These are phyloP conservation scores for Anadara kagoshimensis DNA, from an alignment of 1,140 invertebrate species.

Conservation along the genomic window DNA sequence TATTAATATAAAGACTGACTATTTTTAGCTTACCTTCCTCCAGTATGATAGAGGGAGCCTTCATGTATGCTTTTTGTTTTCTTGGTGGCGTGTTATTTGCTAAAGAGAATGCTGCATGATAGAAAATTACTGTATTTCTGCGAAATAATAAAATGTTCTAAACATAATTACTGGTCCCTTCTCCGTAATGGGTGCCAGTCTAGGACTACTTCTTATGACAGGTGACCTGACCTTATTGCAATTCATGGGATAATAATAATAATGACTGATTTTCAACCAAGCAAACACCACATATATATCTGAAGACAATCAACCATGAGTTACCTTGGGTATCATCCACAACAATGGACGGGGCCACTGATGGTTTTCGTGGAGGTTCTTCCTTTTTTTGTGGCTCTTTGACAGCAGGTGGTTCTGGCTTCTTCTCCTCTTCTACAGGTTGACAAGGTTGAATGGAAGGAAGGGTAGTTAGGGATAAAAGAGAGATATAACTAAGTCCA, in stretches of 20 bases:
- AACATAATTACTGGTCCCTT: no score
- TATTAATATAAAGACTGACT: not conserved
- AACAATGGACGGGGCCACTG: constrained; percentile 48
- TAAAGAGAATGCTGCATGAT: no score
- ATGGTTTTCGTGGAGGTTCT: constrained; percentile 30
- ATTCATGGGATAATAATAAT: no score
- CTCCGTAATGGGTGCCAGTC: no score
- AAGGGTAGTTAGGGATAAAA: no score
- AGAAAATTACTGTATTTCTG: no score
- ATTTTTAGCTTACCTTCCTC: constrained; percentile 62
- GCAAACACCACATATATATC: no score
- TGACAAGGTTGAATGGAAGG: constrained; percentile 6
- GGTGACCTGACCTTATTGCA: no score
- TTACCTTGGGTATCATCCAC: constrained; percentile 45
- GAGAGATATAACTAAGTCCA: no score
- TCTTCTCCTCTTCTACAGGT: constrained; percentile 16
- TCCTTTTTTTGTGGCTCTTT: constrained; percentile 41
- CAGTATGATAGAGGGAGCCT: constrained; percentile 64
- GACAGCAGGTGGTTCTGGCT: not conserved
- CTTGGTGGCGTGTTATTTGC: constrained; percentile 35
- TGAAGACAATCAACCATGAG: constrained; percentile 17
- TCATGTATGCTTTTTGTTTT: constrained; percentile 57
- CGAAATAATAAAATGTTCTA: no score
- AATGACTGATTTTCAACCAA: no score
- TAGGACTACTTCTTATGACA: no score